These are phyloP conservation scores for Ameiurus melas DNA, from an alignment of 2,113 vertebrate species.

Conservation along the genomic window DNA sequence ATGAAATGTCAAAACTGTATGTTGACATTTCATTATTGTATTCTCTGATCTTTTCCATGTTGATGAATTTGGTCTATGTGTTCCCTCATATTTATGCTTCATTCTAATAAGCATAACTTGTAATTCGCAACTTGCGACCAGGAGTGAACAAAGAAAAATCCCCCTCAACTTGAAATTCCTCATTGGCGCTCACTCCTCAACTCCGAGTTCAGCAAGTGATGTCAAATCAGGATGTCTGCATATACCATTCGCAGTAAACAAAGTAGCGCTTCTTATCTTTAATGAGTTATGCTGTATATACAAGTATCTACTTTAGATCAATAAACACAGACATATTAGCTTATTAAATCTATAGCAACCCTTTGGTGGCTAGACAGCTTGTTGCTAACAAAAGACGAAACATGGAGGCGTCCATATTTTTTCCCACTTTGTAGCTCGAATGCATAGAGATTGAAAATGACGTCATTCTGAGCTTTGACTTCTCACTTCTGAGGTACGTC, in stretches of 20 bases:
- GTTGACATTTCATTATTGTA: too few relatives aligned
- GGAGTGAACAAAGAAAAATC: too few relatives aligned
- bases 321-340: neutral
- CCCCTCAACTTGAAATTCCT: too few relatives aligned
- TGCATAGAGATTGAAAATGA: neutral
- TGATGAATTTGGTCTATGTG: too few relatives aligned
- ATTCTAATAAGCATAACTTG: too few relatives aligned
- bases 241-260: neutral
- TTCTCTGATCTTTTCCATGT: too few relatives aligned
- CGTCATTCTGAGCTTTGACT: neutral
- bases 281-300: neutral
- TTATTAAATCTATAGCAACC: neutral
- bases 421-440: neutral
- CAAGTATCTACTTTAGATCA: neutral
- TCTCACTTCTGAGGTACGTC: neutral
- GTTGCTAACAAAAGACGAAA: neutral
- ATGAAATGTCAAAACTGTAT: too few relatives aligned
- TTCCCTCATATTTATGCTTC: too few relatives aligned
- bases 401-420: too few relatives aligned
- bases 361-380: neutral
- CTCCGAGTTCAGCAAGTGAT: too few relatives aligned
- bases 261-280: neutral
- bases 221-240: neutral
- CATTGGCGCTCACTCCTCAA: too few relatives aligned
- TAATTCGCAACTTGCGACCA: too few relatives aligned